phyloP scores from a whole-genome alignment of 2,113 vertebrate species.

The Gasterosteus aculeatus region DNA sequence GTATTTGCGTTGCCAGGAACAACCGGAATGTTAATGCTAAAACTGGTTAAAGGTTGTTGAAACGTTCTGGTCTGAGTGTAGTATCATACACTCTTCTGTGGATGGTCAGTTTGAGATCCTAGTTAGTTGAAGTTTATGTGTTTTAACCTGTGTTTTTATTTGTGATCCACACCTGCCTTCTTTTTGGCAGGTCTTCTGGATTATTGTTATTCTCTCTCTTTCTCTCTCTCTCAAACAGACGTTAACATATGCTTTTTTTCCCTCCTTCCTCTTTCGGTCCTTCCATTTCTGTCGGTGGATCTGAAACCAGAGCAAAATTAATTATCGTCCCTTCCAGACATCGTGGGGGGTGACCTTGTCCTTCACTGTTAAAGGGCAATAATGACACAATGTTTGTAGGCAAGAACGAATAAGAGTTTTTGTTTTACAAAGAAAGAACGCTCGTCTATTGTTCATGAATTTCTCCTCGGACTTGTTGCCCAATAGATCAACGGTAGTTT shows the following conservation, averaged over 20 bases:
- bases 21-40: conserved; percentile 67
- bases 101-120: conserved; percentile 58
- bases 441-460: neutral
- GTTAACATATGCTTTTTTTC: neutral
- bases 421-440: neutral
- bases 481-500: neutral
- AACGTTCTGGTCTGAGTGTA: conserved; percentile 21
- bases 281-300: neutral
- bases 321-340: conserved; percentile 5
- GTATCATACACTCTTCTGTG: conserved; percentile 52
- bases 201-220: conserved; percentile 10
- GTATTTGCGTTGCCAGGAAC: conserved; percentile 58
- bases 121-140: conserved; percentile 24
- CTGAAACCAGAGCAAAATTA: conserved; percentile 14
- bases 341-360: conserved; percentile 28
- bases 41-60: conserved; percentile 57
- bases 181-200: neutral
- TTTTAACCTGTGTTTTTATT: too few species aligned
- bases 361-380: conserved; percentile 17
- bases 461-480: neutral
- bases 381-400: conserved; percentile 10
- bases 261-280: neutral
- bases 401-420: neutral
- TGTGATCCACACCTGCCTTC: too few species aligned
- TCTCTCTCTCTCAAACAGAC: neutral